Base-by-base conservation (phyloP, 1,140 invertebrate species). In the Microplitis demolitor region DNA sequence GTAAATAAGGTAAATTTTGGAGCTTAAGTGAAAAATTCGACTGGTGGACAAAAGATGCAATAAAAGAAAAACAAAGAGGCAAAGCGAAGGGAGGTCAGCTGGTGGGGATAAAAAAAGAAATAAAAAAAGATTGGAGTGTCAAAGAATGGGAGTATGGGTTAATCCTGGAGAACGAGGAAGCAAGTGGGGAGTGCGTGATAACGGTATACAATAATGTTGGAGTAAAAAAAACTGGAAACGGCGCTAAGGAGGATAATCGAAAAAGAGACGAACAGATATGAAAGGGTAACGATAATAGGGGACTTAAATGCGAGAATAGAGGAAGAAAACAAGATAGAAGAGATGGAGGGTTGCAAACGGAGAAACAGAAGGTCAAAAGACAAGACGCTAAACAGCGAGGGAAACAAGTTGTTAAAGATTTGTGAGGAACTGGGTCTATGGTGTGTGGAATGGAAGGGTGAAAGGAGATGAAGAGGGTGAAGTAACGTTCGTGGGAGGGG, bases 51-150 rank as follows among this genome's bases (percentile, higher is more conserved):
- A 60, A 58, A 24, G 45, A 54, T 14, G 72, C 73, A 62, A 60
- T 9, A 45, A 69, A 60, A 60, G 54, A 66, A 13, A 75, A 66
- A 14, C 71, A 16, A 51, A 73, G 70, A 61, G 71, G 74, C 4
- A 74, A 70, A 51, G 62, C 71, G 33, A 66, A 37, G 31, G 64
- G 69, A 6, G 73, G 74, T 2, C 71, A 73, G 50, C 3, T 73
- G 16, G 64, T 68, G 4, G 73, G 73, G 31, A 50, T 73, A 64
- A 74, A 50, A 45, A 73, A 73, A 61, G 45, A 72, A 24, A 62
- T 56, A 31, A 11, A 34, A 51, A 5, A 37, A 56, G 51, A 61
- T 11, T 39, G 9, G 51, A 50, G 37, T 9, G 24, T 66, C 3
- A 37, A 39, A 11, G 45, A 63, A 11, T 50, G 63, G 33, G n/a